Conservation (phyloP, 53 echinoderm and acorn worm genomes). For the Holothuria scabra region DNA sequence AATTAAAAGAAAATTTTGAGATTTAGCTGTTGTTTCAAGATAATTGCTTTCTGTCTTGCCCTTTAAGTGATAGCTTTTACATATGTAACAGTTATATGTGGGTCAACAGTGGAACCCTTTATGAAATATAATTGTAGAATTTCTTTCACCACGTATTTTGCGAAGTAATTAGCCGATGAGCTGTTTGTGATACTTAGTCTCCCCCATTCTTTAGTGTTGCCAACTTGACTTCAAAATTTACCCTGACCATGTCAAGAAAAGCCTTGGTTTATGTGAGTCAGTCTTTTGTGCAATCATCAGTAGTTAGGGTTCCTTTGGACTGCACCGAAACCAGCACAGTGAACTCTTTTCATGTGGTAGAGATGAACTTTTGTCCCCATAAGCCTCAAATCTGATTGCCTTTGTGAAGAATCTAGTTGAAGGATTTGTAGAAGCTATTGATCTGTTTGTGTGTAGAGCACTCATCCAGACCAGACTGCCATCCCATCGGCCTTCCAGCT, state of each 20-base stretch:
- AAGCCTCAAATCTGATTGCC: constrained; percentile 45
- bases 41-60: too few relatives aligned
- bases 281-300: background rate
- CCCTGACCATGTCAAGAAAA: constrained; percentile 4
- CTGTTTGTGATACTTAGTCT: background rate
- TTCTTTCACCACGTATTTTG: too few relatives aligned
- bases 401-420: constrained; percentile 22
- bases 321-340: constrained; percentile 6
- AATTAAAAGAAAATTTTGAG: too few relatives aligned
- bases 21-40: too few relatives aligned
- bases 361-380: constrained; percentile 32
- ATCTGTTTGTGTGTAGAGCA: constrained; percentile 27
- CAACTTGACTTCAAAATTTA: background rate
- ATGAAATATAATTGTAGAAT: too few relatives aligned
- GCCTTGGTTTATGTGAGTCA: constrained; percentile 28
- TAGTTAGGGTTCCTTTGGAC: background rate
- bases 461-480: background rate
- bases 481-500: too few relatives aligned
- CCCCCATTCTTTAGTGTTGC: background rate
- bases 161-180: background rate
- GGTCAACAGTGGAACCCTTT: too few relatives aligned
- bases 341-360: background rate
- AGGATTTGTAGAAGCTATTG: constrained; percentile 23
- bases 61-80: too few relatives aligned
- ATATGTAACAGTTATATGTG: too few relatives aligned